A percentile compares a stretch with the other conserved stretches of the same genome.
Conservation (phyloP, 1,140 invertebrate genomes). For the Zeugodacus cucurbitae region DNA sequence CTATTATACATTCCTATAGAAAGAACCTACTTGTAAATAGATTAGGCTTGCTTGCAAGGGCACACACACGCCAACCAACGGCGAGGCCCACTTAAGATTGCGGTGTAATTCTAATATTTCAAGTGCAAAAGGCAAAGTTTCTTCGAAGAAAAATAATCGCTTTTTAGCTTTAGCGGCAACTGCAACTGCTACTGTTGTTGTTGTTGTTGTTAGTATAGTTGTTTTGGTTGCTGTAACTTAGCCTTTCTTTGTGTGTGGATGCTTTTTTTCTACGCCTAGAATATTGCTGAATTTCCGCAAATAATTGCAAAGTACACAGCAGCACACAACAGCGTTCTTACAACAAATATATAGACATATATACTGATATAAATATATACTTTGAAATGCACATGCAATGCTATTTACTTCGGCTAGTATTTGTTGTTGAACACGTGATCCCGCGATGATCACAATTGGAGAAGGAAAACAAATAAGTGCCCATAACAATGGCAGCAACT, state of each 20-base stretch:
- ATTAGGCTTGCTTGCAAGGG: background rate
- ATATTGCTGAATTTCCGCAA: constrained; percentile 2
- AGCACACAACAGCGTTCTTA: background rate
- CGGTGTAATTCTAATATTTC: background rate
- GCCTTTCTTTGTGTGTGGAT: background rate
- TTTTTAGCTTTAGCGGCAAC: background rate
- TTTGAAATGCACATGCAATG: background rate
- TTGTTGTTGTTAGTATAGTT: background rate
- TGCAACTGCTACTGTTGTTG: background rate
- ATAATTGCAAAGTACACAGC: background rate
- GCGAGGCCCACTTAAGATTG: background rate
- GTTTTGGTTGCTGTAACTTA: background rate
- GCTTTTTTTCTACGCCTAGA: background rate
- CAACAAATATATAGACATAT: too few relatives aligned
- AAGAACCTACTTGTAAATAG: background rate
- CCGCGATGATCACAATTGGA: constrained; percentile 9
- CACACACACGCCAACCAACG: background rate
- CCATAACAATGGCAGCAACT: background rate
- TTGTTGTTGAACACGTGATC: constrained; percentile 23
- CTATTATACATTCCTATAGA: background rate
- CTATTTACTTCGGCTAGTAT: background rate
- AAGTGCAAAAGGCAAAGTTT: constrained; percentile 32
- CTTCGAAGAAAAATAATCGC: constrained; percentile 20
- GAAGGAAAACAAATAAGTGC: background rate
- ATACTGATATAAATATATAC: too few relatives aligned